These are phyloP conservation scores for Scelioninae gen. 1 DNA, from an alignment of 2,888 invertebrate species.

Conservation along the genomic window DNA sequence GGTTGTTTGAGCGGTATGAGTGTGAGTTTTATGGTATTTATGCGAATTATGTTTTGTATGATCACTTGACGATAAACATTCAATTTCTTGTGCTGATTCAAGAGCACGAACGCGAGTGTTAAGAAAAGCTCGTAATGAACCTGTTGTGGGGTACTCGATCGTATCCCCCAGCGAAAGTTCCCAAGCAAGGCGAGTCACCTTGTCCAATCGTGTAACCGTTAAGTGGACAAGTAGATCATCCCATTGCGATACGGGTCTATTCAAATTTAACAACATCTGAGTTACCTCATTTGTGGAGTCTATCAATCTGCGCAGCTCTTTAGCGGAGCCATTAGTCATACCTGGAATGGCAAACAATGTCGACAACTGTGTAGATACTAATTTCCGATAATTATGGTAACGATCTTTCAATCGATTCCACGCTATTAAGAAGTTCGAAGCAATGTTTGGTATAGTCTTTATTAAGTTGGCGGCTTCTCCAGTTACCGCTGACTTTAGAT, in stretches of 20 bases:
- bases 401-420: neutral
- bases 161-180: too few relatives aligned
- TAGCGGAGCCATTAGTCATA: neutral
- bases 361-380: neutral
- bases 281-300: neutral
- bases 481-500: slow-evolving; percentile 20
- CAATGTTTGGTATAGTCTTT: slow-evolving; percentile 1
- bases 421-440: neutral
- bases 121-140: slow-evolving; percentile 1
- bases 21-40: too few relatives aligned
- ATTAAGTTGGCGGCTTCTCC: slow-evolving; percentile 18
- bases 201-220: too few relatives aligned
- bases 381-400: neutral
- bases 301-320: slow-evolving; percentile 5
- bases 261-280: too few relatives aligned
- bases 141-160: too few relatives aligned
- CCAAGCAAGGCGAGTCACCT: too few relatives aligned
- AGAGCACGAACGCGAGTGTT: slow-evolving; percentile 16
- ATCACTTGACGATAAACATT: neutral
- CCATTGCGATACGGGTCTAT: too few relatives aligned
- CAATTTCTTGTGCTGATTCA: neutral
- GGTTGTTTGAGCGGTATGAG: too few relatives aligned
- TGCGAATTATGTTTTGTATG: neutral
- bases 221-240: too few relatives aligned
- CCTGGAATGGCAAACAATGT: neutral